These are phyloP conservation scores for Grapholita molesta DNA, from an alignment of 1,140 invertebrate genomes.

Conservation along the genomic window DNA sequence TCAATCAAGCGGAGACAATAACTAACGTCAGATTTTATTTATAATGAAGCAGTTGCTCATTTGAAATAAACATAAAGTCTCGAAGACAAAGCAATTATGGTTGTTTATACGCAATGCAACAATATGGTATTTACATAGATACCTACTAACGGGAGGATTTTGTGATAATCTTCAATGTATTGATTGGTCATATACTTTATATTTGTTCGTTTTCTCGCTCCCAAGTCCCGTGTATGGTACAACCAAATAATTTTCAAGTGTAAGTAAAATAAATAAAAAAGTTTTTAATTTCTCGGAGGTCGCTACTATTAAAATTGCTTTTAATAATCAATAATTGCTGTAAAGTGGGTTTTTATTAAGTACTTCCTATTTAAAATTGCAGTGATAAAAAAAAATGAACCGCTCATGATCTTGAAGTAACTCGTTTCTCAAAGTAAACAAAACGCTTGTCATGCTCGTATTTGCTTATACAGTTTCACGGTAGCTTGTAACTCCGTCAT, in stretches of 20 bases:
- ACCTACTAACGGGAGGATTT: background rate
- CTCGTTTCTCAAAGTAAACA: constrained; percentile 15
- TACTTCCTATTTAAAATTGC: background rate
- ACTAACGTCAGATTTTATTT: constrained; percentile 9
- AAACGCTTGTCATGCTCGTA: constrained; percentile 12
- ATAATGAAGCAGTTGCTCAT: constrained; percentile 26
- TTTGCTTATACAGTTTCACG: constrained; percentile 27
- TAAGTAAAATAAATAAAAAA: too few relatives aligned
- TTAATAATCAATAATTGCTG: too few relatives aligned
- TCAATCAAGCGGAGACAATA: constrained; percentile 26
- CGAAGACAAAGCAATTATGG: constrained; percentile 41
- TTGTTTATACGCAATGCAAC: constrained; percentile 14
- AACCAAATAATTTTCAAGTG: too few relatives aligned
- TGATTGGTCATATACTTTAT: background rate
- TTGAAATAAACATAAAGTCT: constrained; percentile 36
- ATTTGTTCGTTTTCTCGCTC: background rate
- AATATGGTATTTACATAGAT: constrained; percentile 8
- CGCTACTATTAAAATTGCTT: too few relatives aligned
- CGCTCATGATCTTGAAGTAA: constrained; percentile 9
- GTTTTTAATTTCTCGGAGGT: too few relatives aligned
- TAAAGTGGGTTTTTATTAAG: background rate
- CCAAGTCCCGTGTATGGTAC: background rate
- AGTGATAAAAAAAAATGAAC: background rate
- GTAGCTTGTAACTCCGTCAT: constrained; percentile 56
- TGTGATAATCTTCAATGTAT: background rate